phyloP scores from a whole-genome alignment of 92 coral and sea anemone species.

The Galaxea fascicularis region DNA sequence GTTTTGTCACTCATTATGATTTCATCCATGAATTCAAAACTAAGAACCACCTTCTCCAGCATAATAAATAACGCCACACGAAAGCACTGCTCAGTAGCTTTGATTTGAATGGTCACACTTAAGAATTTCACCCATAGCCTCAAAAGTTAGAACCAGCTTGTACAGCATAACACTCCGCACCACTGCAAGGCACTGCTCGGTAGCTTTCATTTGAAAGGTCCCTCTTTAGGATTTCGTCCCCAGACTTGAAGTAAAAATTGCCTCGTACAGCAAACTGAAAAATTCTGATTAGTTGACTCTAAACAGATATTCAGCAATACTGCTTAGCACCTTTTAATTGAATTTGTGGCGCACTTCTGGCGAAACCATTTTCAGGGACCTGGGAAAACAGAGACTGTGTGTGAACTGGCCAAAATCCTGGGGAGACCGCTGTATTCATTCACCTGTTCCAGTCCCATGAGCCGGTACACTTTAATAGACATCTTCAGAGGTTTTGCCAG shows the following conservation, averaged over 20 bases:
- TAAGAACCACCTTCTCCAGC: too few relatives aligned
- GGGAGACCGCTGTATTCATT: conserved; percentile 88
- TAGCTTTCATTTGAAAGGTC: neutral
- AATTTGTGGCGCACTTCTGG: too few relatives aligned
- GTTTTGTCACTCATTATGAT: too few relatives aligned
- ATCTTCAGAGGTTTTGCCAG: conserved; percentile 93
- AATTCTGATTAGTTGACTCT: too few relatives aligned
- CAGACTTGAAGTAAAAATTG: neutral
- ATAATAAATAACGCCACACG: too few relatives aligned
- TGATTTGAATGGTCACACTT: too few relatives aligned
- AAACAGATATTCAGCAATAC: too few relatives aligned
- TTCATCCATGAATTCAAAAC: too few relatives aligned
- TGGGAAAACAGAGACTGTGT: conserved; percentile 88
- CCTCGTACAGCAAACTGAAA: neutral
- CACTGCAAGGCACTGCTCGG: neutral
- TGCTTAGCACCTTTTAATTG: neutral
- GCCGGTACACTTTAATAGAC: conserved; percentile 78
- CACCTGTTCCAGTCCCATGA: conserved; percentile 77
- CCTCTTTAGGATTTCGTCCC: too few relatives aligned
- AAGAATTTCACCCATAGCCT: too few relatives aligned
- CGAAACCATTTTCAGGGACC: conserved; percentile 71
- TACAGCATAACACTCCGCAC: neutral
- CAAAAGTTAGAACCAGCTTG: too few relatives aligned
- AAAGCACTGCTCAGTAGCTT: too few relatives aligned
- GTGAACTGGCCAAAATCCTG: conserved; percentile 80